Conservation (phyloP, 2,888 invertebrate species). For the Crioceris asparagi region DNA sequence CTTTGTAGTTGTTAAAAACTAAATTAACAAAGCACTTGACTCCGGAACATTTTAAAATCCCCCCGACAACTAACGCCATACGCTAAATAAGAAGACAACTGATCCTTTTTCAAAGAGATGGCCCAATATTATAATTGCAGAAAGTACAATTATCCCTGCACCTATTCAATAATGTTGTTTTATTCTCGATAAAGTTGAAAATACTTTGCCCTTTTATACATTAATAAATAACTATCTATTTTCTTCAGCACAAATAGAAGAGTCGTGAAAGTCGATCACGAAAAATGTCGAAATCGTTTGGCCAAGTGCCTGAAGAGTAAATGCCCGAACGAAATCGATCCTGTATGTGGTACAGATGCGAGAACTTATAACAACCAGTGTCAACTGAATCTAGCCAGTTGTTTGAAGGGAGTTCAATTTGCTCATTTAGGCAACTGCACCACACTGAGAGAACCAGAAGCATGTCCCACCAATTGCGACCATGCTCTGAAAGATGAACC, state of each 20-base stretch:
- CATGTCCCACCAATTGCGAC: conserved; percentile 52
- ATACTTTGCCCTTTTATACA: too few species aligned
- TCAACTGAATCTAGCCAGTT: conserved; percentile 70
- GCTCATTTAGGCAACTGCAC: conserved; percentile 85
- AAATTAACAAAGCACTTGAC: too few species aligned
- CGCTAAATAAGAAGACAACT: too few species aligned
- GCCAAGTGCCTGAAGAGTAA: conserved; percentile 66
- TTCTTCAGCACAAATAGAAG: conserved; percentile 40
- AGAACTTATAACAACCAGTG: conserved; percentile 76
- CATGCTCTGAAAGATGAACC: conserved; percentile 52
- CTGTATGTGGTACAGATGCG: conserved; percentile 85
- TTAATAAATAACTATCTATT: not conserved
- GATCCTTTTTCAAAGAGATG: too few species aligned
- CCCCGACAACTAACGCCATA: too few species aligned
- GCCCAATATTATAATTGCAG: too few species aligned
- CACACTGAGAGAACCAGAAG: conserved; percentile 50
- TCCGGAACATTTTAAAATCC: too few species aligned
- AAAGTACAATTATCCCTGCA: too few species aligned
- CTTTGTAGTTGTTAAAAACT: too few species aligned
- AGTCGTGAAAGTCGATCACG: conserved; percentile 62
- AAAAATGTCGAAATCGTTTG: conserved; percentile 65
- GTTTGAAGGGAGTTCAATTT: conserved; percentile 77
- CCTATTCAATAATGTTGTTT: too few species aligned
- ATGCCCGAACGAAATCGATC: conserved; percentile 59
- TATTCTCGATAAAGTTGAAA: too few species aligned